A percentile compares a stretch with the other conserved stretches of the same genome.
Conservation (phyloP, 2,888 invertebrate genomes). For the Platerodrilus igneus region DNA sequence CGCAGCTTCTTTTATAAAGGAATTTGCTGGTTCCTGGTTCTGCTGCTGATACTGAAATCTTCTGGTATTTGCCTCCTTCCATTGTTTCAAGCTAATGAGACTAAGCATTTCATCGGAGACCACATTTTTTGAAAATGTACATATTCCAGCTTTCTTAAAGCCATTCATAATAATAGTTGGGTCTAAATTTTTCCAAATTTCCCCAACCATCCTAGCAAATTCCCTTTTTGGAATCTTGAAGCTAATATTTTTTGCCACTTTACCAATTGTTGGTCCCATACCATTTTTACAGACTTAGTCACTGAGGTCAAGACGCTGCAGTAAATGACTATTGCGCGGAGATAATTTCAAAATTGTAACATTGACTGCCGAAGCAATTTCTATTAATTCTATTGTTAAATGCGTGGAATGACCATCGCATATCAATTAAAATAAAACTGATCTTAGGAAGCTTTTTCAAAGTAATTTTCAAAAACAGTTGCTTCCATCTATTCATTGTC, state of each 20-base stretch:
- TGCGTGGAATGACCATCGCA: conserved; percentile 6
- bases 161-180: background rate
- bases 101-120: too few relatives aligned
- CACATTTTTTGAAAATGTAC: too few relatives aligned
- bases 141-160: conserved; percentile 1
- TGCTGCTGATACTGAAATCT: too few relatives aligned
- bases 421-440: background rate
- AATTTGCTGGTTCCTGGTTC: too few relatives aligned
- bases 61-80: too few relatives aligned
- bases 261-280: conserved; percentile 5
- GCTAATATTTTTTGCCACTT: too few relatives aligned
- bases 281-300: conserved; percentile 5
- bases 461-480: conserved; percentile 6
- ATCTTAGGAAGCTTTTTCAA: conserved; percentile 4
- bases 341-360: conserved; percentile 2
- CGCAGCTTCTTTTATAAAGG: too few relatives aligned
- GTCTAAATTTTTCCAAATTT: background rate
- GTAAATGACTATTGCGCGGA: conserved; percentile 4
- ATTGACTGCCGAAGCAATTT: background rate
- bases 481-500: conserved; percentile 9
- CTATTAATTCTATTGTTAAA: background rate
- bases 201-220: background rate
- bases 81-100: too few relatives aligned
- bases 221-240: too few relatives aligned
- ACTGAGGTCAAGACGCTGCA: conserved; percentile 6